Evolutionary conservation across 2,797 vertebrate genomes (phyloP), one percentile per base, ranked within the genome.

Genomic region (Chelmon rostratus): DNA sequence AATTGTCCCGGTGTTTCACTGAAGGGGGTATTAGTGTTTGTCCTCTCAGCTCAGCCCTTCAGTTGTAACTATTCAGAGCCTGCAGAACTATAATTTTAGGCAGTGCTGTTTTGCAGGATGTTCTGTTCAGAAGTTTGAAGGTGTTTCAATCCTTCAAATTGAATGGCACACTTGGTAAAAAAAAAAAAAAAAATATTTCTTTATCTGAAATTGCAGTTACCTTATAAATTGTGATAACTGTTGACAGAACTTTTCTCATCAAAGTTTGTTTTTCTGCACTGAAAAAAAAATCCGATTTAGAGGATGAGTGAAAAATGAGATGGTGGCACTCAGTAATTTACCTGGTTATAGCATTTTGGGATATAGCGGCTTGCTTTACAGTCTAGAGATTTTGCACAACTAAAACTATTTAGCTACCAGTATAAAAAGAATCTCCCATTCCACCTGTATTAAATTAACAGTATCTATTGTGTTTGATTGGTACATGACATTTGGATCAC

Each of bases 131-230:
- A 79, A 21, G 63, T 75, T 77, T 54, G 18, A 71, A 64, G 23
- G 21, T 59, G 35, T 65, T 85, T 78, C 54, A 72, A 3, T 57
- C 23, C 5, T 11, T 78, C 5, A 66, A 53, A 69, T 6, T 56
- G 54, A 68, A 75, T 16, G 16, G 28, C 44, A 56, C 28, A 70
- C 57, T 16, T n/a, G n/a, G 44, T 40, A 40, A 75, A 70, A 42
- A 11, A 6, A 11, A 15, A 59, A 62, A 61, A 54, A 71, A 47
- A 54, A 11, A 23, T n/a, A 61, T 71, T 73, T 35, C 63, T 79
- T 83, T 86, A 84, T 87, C 87, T 86, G 66, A 83, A 87, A 81
- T 87, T 86, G 73, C 54, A 67, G 25, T 70, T 74, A 38, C 53
- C 63, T n/a, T 70, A 68, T 40, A 65, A 69, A 74, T 64, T 46